Base-by-base conservation (phyloP, 30 jellyfish, hydroid and myxozoan genomes). In the Cassiopea andromeda region DNA sequence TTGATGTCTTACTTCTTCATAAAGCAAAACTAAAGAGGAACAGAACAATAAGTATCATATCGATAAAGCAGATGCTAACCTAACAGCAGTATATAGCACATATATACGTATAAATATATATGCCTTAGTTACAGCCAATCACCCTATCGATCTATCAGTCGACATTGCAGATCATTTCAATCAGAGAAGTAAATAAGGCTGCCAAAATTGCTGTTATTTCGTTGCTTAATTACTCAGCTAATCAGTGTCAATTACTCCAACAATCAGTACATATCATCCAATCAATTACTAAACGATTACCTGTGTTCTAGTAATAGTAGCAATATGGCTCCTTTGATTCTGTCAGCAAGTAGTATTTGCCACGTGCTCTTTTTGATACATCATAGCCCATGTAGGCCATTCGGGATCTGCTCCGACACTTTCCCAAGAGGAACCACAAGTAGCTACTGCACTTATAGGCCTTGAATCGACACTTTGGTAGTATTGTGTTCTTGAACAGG, bases 321-420 rank as follows among this genome's bases (percentile, higher is more conserved):
- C 89, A 80, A 68, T 80, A 80, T 15, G 89, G 89, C 6, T 44
- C 13, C 44, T 47, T 60, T 80, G 45, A 12, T 66, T 8, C 19
- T 59, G 89, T 66, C 43, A 6, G n/a, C 15, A 80, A 12, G 89
- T 15, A 60, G 67, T 57, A 80, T 58, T 2, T 60, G 46, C 89
- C 89, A 44, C 89, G 75, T 43, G 89, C 89, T 60, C 69, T 59
- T 59, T 8, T 60, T 45, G 3, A 27, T 12, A 60, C 79, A 27
- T 80, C 89, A n/a, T 57, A 80, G 43, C 89, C 89, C 79, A 80
- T 58, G 10, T 57, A 1, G 44, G 17, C 84, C 38, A 69, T 44
- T 54, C 44, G 12, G 67, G 27, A 12, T 18, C 44, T 60, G 2
- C 17, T 10, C 49, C 89, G 60, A 12, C 71, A 48, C 46, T 54